Evolutionary conservation across 1,140 invertebrate species (phyloP), one percentile per base, ranked within the genome.

Genomic region (Cephus cinctus): DNA sequence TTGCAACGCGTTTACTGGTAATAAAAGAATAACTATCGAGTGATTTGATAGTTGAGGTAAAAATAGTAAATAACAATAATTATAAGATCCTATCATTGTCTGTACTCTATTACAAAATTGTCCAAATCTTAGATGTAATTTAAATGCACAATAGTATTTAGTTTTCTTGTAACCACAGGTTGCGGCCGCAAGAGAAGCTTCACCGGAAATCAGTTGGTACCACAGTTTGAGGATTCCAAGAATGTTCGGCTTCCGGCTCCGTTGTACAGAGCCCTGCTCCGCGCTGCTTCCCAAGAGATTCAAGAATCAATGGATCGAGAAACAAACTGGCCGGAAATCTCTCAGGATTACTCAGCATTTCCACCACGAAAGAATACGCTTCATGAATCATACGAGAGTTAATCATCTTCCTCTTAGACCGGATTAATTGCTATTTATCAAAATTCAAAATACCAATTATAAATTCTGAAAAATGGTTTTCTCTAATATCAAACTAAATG

Each of bases 1-100:
- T 32, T 70, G 67, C 52, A 70, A 70, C 39, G 63, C 66, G 15
- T 70, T 70, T 38, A 70, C 64, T 0, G 67, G 67, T 65, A 11
- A 44, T n/a, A n/a, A n/a, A n/a, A n/a, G n/a, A n/a, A n/a, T n/a
- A n/a, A n/a, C n/a, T n/a, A n/a, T n/a, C n/a, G n/a, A n/a, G n/a
- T n/a, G n/a, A n/a, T n/a, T n/a, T n/a, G n/a, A n/a, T n/a, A n/a
- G n/a, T n/a, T n/a, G n/a, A n/a, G n/a, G n/a, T n/a, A n/a, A n/a
- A n/a, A n/a, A n/a, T n/a, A n/a, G n/a, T n/a, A n/a, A n/a, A n/a
- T n/a, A n/a, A n/a, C n/a, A n/a, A n/a, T n/a, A n/a, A n/a, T n/a
- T n/a, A n/a, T n/a, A n/a, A n/a, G n/a, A n/a, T n/a, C n/a, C n/a
- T n/a, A n/a, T 12, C 11, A 4, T 30, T 3, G 27, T 11, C 11